phyloP scores from a whole-genome alignment of 2,888 invertebrate species.

The Hemithea aestivaria region DNA sequence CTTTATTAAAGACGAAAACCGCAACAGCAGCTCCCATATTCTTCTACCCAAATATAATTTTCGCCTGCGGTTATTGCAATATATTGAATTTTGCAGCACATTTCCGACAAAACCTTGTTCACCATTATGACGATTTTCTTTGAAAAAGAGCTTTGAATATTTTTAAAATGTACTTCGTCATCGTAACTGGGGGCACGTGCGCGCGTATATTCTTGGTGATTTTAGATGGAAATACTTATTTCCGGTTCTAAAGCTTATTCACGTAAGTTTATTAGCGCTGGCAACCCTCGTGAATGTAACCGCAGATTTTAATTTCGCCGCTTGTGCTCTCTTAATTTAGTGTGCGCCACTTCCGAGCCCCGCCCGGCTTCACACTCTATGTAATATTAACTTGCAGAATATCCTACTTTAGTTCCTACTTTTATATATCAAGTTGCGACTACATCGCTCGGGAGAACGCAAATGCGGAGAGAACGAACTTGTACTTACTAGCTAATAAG shows the following conservation, averaged over 20 bases:
- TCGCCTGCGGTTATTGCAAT: neutral
- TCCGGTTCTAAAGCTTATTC: constrained; percentile 35
- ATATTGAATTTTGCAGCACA: neutral
- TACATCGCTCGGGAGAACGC: constrained; percentile 8
- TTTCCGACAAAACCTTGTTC: neutral
- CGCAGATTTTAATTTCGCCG: constrained; percentile 60
- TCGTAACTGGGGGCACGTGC: constrained; percentile 5
- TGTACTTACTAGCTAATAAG: too few relatives aligned
- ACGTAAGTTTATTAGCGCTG: constrained; percentile 53
- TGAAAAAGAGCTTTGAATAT: constrained; percentile 17
- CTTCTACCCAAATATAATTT: neutral
- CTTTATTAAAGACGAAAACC: too few relatives aligned
- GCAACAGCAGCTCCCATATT: constrained; percentile 1
- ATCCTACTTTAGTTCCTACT: constrained; percentile 17
- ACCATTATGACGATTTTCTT: constrained; percentile 2
- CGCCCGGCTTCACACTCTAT: constrained; percentile 16
- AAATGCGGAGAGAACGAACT: constrained; percentile 9
- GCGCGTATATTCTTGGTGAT: constrained; percentile 12
- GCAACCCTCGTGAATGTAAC: constrained; percentile 46
- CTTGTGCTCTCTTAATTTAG: constrained; percentile 54
- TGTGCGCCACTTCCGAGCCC: constrained; percentile 37
- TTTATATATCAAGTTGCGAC: constrained; percentile 11
- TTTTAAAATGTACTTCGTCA: constrained; percentile 11
- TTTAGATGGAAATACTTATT: constrained; percentile 20
- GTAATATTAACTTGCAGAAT: constrained; percentile 20